These are phyloP conservation scores for Ichneumoninae sp. DNA, from an alignment of 2,888 invertebrate species.

Conservation along the genomic window DNA sequence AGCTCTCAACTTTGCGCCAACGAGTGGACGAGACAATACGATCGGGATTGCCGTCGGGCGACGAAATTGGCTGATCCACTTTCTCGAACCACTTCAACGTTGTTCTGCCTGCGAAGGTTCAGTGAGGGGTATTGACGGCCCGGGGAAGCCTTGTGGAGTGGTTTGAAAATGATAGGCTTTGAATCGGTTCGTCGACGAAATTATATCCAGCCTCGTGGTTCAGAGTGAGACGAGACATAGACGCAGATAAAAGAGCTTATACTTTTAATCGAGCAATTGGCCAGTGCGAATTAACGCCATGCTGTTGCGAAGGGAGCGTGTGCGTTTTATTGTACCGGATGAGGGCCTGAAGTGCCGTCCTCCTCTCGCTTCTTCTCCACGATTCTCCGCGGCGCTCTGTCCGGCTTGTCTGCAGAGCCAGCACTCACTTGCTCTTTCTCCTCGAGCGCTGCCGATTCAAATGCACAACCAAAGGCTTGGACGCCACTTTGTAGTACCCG, in stretches of 20 bases:
- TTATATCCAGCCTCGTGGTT: slow-evolving; percentile 51
- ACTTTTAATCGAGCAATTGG: slow-evolving; percentile 67
- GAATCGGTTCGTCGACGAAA: slow-evolving; percentile 52
- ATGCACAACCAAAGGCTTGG: slow-evolving; percentile 74
- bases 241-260: slow-evolving; percentile 37
- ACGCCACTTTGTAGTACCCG: slow-evolving; percentile 37
- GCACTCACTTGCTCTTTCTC: slow-evolving; percentile 65
- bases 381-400: slow-evolving; percentile 59
- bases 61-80: slow-evolving; percentile 51
- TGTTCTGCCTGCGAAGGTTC: slow-evolving; percentile 2
- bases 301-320: slow-evolving; percentile 34
- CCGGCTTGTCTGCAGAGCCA: slow-evolving; percentile 30
- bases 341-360: slow-evolving; percentile 62
- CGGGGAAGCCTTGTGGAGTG: slow-evolving; percentile 50
- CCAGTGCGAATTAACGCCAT: slow-evolving; percentile 57
- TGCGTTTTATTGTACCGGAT: slow-evolving; percentile 69
- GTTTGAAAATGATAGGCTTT: slow-evolving; percentile 55
- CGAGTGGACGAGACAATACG: slow-evolving; percentile 41
- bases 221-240: slow-evolving; percentile 11
- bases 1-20: neutral
- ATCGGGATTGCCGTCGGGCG: slow-evolving; percentile 40
- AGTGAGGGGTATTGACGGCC: slow-evolving; percentile 33
- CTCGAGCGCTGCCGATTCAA: slow-evolving; percentile 70
- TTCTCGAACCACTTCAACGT: slow-evolving; percentile 55
- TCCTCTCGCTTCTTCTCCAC: slow-evolving; percentile 45